Evolutionary conservation across 30 jellyfish, hydroid and myxozoan genomes (phyloP).

Genomic region (Turritopsis dohrnii): DNA sequence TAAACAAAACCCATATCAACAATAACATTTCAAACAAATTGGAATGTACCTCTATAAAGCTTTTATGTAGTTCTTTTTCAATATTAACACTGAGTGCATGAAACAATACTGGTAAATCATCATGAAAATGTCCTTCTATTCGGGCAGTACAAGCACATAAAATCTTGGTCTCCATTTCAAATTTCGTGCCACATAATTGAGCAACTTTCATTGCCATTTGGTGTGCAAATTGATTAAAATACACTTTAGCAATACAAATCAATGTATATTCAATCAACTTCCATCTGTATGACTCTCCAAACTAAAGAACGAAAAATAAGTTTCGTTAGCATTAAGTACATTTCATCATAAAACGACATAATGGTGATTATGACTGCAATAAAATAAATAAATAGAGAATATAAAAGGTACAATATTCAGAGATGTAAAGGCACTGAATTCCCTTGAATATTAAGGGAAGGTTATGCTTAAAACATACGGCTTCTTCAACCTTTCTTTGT

Average conservation of each 20-base stretch:
- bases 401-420: too few species aligned
- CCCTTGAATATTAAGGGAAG: too few species aligned
- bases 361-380: too few species aligned
- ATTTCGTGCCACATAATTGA: neutral
- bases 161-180: neutral
- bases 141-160: neutral
- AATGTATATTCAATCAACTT: neutral
- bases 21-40: neutral
- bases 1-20: too few species aligned
- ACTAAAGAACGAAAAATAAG: neutral
- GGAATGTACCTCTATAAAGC: neutral
- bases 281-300: neutral
- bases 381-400: too few species aligned
- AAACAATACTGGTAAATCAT: neutral
- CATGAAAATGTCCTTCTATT: neutral
- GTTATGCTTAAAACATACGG: too few species aligned
- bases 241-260: neutral
- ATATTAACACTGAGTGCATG: neutral
- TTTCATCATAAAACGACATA: too few species aligned
- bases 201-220: neutral
- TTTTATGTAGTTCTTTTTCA: neutral
- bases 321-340: too few species aligned
- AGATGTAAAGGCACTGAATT: too few species aligned
- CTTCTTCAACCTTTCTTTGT: too few species aligned
- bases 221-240: neutral